Conservation (phyloP, 2,888 invertebrate species). For the Drepanosiphum platanoidis region DNA sequence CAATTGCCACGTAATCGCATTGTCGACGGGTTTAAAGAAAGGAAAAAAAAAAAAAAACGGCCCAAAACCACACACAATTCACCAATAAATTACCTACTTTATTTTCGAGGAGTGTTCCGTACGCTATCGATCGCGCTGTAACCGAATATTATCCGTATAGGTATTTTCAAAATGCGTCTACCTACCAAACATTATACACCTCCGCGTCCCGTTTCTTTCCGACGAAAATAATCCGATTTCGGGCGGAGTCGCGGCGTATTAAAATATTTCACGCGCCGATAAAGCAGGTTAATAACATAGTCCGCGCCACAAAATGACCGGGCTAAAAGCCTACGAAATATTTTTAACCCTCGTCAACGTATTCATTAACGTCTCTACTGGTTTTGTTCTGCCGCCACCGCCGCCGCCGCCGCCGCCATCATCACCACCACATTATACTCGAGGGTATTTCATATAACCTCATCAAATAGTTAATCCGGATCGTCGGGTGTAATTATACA, state of each 20-base stretch:
- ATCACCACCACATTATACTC: constrained; percentile 15
- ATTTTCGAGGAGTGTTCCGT: background rate
- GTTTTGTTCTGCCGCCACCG: background rate
- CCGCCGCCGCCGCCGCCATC: background rate
- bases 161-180: no score
- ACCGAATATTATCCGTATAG: background rate
- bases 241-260: background rate
- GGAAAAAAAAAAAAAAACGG: no score
- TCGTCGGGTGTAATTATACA: constrained; percentile 44
- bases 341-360: constrained; percentile 59
- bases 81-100: no score
- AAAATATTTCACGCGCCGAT: constrained; percentile 26
- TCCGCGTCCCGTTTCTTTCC: background rate
- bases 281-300: constrained; percentile 47
- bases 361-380: constrained; percentile 56
- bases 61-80: no score
- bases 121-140: background rate
- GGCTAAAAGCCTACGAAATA: constrained; percentile 49
- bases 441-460: constrained; percentile 57
- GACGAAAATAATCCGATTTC: constrained; percentile 24
- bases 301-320: constrained; percentile 22
- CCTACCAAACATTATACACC: background rate
- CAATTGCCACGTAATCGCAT: no score
- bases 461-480: constrained; percentile 57
- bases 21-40: no score